phyloP scores from a whole-genome alignment of 2,797 vertebrate genomes.

The Naso thynnoides region DNA sequence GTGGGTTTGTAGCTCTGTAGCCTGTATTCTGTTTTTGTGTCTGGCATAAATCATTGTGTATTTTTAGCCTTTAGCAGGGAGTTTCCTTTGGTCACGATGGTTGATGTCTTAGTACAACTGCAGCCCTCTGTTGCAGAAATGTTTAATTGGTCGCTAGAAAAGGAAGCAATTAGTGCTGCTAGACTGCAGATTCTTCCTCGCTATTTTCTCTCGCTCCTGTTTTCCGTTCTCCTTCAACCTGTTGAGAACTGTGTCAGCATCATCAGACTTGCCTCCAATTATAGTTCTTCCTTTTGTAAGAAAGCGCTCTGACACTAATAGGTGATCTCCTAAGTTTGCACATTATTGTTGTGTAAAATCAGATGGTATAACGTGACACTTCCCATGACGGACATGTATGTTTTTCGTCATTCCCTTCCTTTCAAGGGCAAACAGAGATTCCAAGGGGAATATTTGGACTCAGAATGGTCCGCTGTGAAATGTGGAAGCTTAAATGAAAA shows the following conservation, averaged over 20 bases:
- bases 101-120: not conserved
- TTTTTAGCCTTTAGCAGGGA: conserved; percentile 10
- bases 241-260: conserved; percentile 11
- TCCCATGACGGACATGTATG: not conserved
- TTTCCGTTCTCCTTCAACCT: not conserved
- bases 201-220: conserved; percentile 4
- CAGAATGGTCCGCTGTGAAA: conserved; percentile 5
- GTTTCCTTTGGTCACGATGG: not conserved
- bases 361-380: not conserved
- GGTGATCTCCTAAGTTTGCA: conserved; percentile 26
- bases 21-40: conserved; percentile 5
- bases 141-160: conserved; percentile 23
- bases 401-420: conserved; percentile 18
- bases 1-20: conserved; percentile 1
- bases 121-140: conserved; percentile 4
- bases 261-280: not conserved
- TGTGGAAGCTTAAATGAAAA: not conserved
- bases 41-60: not conserved
- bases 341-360: conserved; percentile 3
- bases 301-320: not conserved
- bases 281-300: conserved; percentile 1
- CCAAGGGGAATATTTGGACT: not conserved
- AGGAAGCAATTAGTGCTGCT: conserved; percentile 18
- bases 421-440: conserved; percentile 11
- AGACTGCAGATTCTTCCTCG: not conserved